A percentile compares a stretch with the other conserved stretches of the same genome.
Conservation (phyloP, 2,797 vertebrate species). For the Aselliscus stoliczkanus region DNA sequence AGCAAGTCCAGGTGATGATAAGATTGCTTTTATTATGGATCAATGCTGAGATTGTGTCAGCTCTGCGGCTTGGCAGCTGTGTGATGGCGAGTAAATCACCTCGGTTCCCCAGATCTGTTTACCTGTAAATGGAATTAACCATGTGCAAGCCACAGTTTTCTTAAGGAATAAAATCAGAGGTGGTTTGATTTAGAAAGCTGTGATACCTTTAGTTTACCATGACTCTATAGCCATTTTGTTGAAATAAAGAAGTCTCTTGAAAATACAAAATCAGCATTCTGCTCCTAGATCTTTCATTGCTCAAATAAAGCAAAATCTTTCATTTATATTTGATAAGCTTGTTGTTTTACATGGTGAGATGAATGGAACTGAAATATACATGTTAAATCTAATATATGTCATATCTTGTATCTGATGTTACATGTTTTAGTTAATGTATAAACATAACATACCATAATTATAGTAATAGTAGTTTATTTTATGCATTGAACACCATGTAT, state of each 20-base stretch:
- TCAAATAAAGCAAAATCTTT: not conserved
- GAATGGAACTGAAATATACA: not conserved
- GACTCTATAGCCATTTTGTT: not conserved
- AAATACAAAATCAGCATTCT: not conserved
- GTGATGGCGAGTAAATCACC: not conserved
- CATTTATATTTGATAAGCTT: not conserved
- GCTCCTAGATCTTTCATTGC: not conserved
- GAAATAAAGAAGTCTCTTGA: not conserved
- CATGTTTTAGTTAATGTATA: not conserved
- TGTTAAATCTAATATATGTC: not conserved
- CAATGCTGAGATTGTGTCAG: accelerated
- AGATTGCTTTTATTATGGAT: not conserved
- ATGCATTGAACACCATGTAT: not conserved
- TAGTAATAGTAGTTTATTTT: not conserved
- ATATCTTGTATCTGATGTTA: not conserved
- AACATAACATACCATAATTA: not conserved
- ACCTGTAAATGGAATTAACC: not conserved
- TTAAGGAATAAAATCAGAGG: not conserved
- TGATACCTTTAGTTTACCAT: not conserved
- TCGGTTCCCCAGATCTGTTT: not conserved
- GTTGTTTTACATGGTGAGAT: not conserved
- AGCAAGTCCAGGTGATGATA: not conserved
- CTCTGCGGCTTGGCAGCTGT: not conserved
- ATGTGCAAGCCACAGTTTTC: not conserved
- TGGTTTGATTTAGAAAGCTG: not conserved